phyloP scores from a whole-genome alignment of 2,888 invertebrate species.

The Lepas anatifera region DNA sequence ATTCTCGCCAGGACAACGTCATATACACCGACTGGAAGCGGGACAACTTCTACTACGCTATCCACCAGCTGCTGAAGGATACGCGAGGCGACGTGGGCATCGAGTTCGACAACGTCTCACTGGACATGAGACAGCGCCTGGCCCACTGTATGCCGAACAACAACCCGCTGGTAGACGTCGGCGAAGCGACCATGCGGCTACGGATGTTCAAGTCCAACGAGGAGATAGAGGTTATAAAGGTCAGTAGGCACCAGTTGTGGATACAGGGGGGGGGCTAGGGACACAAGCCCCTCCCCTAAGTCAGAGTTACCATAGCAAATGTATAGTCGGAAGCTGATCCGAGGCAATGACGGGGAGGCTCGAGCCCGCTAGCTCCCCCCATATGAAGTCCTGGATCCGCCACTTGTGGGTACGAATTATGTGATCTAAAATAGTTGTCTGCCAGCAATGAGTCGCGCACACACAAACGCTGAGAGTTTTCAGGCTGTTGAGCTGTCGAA shows the following conservation, averaged over 20 bases:
- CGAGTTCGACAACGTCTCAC: slow-evolving; percentile 15
- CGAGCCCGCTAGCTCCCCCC: no score
- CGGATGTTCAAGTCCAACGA: slow-evolving; percentile 15
- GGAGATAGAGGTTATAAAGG: slow-evolving; percentile 18
- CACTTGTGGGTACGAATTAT: no score
- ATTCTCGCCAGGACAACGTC: slow-evolving; percentile 16
- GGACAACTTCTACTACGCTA: slow-evolving; percentile 15
- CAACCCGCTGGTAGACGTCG: slow-evolving; percentile 10
- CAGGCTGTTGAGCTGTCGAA: no score
- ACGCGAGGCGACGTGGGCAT: slow-evolving; percentile 11
- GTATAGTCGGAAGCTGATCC: no score
- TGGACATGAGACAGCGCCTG: slow-evolving; percentile 6
- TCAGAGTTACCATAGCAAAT: no score
- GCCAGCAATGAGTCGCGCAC: no score
- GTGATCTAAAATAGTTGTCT: no score
- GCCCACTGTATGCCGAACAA: neutral
- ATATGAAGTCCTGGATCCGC: no score
- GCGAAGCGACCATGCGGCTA: slow-evolving; percentile 12
- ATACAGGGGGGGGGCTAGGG: no score
- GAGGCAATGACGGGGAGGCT: no score
- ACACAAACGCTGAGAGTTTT: no score
- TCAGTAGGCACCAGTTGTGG: neutral
- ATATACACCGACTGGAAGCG: slow-evolving; percentile 17
- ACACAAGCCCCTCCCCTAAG: no score
- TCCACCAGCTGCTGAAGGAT: slow-evolving; percentile 10